These are phyloP conservation scores for Dendronephthya gigantea DNA, from an alignment of 64 coral and sea anemone species.

Conservation along the genomic window DNA sequence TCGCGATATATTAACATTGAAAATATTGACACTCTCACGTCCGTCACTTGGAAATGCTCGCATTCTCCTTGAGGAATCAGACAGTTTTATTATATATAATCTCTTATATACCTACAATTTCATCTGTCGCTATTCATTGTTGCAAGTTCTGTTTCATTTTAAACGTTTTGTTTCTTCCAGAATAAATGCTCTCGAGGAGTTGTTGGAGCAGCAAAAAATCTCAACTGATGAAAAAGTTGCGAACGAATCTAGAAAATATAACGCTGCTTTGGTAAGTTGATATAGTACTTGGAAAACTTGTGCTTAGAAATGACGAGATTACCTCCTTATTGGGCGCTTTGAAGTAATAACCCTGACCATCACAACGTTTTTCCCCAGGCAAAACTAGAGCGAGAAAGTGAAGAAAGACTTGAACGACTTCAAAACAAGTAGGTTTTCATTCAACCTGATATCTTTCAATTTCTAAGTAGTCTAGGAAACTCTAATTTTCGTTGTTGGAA, in stretches of 20 bases:
- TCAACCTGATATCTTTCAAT: background rate
- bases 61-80: too few species aligned
- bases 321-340: too few species aligned
- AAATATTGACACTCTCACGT: too few species aligned
- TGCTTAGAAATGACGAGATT: too few species aligned
- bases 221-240: slow-evolving; percentile 63
- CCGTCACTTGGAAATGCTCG: too few species aligned
- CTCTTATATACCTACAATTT: too few species aligned
- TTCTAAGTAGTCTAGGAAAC: background rate
- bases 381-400: slow-evolving; percentile 80
- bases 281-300: too few species aligned
- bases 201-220: slow-evolving; percentile 63
- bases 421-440: slow-evolving; percentile 63
- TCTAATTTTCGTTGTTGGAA: background rate
- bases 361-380: slow-evolving; percentile 20
- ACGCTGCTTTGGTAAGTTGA: slow-evolving; percentile 62
- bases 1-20: too few species aligned
- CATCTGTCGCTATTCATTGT: too few species aligned
- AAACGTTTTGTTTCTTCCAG: slow-evolving; percentile 21
- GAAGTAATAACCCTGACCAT: background rate
- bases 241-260: slow-evolving; percentile 67
- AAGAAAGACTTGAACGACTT: slow-evolving; percentile 43
- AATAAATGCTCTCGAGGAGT: slow-evolving; percentile 96
- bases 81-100: too few species aligned
- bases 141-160: too few species aligned